These are phyloP conservation scores for Drosophila sp. DNA, from an alignment of 1,140 invertebrate species.

Conservation along the genomic window DNA sequence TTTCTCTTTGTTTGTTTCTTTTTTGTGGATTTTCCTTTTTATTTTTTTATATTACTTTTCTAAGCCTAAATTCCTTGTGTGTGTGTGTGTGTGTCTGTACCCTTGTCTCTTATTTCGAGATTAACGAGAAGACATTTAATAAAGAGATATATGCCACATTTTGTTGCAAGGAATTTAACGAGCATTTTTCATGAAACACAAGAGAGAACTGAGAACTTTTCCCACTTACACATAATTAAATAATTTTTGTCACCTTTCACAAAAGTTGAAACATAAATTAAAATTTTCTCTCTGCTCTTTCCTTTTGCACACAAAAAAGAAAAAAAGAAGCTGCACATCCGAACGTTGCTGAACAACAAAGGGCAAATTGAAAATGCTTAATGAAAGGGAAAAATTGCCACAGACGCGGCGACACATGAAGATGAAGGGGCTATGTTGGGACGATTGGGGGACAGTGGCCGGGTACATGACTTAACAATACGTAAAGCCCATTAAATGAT, in stretches of 20 bases:
- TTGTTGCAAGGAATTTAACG: constrained; percentile 5
- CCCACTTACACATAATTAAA: constrained; percentile 66
- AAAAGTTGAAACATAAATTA: constrained; percentile 69
- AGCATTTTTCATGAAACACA: neutral
- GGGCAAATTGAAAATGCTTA: constrained; percentile 56
- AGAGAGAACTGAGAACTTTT: neutral
- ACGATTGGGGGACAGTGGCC: constrained; percentile 21
- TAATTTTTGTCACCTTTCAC: constrained; percentile 54
- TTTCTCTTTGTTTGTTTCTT: constrained; percentile 13
- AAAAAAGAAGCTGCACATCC: constrained; percentile 23
- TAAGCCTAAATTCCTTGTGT: constrained; percentile 58
- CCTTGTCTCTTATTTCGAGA: constrained; percentile 56
- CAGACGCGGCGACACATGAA: constrained; percentile 12
- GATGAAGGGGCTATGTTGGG: neutral
- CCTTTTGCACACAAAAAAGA: constrained; percentile 36
- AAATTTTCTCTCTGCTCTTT: constrained; percentile 35
- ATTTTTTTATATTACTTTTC: constrained; percentile 42
- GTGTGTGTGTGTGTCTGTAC: constrained; percentile 41
- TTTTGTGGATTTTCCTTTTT: constrained; percentile 23
- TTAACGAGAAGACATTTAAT: constrained; percentile 48
- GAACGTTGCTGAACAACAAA: constrained; percentile 11
- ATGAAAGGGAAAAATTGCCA: constrained; percentile 66
- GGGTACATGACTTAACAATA: constrained; percentile 19
- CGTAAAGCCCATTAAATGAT: constrained; percentile 19
- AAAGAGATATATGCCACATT: constrained; percentile 26